Base-by-base conservation (phyloP, 2,797 vertebrate species). In the Hoplostethus mediterraneus region DNA sequence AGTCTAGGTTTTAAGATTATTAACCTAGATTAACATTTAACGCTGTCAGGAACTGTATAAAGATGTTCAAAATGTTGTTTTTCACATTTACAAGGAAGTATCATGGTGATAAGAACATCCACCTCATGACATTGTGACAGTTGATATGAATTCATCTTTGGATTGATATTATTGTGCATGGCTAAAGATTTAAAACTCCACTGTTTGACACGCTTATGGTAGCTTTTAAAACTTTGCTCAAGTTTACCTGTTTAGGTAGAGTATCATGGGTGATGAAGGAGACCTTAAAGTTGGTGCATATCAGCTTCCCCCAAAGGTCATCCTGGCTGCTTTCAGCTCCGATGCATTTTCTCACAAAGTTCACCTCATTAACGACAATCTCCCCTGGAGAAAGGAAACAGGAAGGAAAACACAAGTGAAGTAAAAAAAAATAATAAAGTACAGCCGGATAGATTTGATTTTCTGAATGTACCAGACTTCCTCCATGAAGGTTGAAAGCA, bases 211-310 rank as follows among this genome's bases (percentile, higher is more conserved):
- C 3, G 0, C 44, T 2, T 45, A 45, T 13, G 14, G 13, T 45
- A 45, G 44, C 44, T 3, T 49, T 28, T 42, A 58, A 59, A 25
- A 30, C 17, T 8, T 21, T 49, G 16, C 6, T 31, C 6, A 33
- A 16, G 51, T 55, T 45, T 14, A 99, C 98, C 97, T 97, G 96
- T 60, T 95, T 93, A 1, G 94, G 89, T 89, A 96, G 90, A 0
- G 92, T 90, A 77, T 97, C 96, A 63, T 99, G 97, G 14, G 97
- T 96, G 75, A 99, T 93, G 82, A 99, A 99, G 75, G 98, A 99
- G 72, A 99, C 96, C 93, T 98, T 99, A 95, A 99, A 99, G 94
- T 99, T 99, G 81, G 96, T 99, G 93, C 98, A 99, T 71, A 99
- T 94, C 92, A 99, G 86, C 80, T 98, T 99, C 44, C 98, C 98